Evolutionary conservation across 2,888 invertebrate genomes (phyloP), one percentile per base, ranked within the genome.

Genomic region (Tenthredo distinguenda): DNA sequence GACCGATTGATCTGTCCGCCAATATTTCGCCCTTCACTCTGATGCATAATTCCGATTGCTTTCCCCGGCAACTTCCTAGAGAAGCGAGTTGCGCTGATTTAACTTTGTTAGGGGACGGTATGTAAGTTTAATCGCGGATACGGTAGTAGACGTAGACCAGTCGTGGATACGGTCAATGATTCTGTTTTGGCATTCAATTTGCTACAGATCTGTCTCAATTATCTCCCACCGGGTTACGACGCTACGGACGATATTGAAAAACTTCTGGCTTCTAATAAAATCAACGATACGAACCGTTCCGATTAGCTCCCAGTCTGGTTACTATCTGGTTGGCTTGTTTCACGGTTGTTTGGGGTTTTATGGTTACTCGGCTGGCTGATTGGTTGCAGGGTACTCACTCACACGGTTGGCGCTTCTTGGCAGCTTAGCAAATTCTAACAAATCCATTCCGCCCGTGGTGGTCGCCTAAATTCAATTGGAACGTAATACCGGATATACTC

Each of bases 241-340:
- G 21, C 31, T 72, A 71, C 71, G 50, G 21, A 55, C 15, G 71
- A 50, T 65, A 82, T 71, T 82, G 85, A 82, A 81, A 82, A 85
- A 85, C 72, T 43, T 47, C 31, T 72, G 55, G 68, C 71, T 77
- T 77, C 68, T 77, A 77, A 85, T 77, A 79, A 79, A 85, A 85
- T 85, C 34, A 68, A 43, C 68, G 43, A 71, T 34, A 65, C 65
- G 68, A 68, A 71, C 81, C 58, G 40, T 37, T 26, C 21, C 83
- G 68, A 83, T 68, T 83, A 34, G 62, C 58, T 62, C 21, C 81
- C 40, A 21, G 81, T 43, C 26, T 9, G 81, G 47, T 55, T 77
- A 21, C 31, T 50, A 81, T 58, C 37, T 68, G 68, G 43, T 34
- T 50, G 83, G 37, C 43, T 50, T 77, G 55, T 77, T 77, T 77